Evolutionary conservation across 2,888 invertebrate genomes (phyloP), one percentile per base, ranked within the genome.

Genomic region (Formica aserva): DNA sequence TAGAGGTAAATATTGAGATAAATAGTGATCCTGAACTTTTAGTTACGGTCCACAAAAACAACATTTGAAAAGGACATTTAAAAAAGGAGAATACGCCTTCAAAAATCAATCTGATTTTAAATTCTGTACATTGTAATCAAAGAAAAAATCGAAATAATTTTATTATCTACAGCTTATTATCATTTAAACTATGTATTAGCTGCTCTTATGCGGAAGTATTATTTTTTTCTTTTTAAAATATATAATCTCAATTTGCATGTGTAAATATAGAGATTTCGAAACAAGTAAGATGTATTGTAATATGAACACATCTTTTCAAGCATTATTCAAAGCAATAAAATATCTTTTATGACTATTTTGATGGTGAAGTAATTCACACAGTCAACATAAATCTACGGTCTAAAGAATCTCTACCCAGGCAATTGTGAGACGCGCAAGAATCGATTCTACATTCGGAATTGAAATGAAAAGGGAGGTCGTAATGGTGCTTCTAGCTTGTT

Each of bases 401-500:
- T 38, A 41, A 48, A 35, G 45, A 80, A 52, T 52, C 48, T 69
- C 18, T 62, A 18, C 35, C 18, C 22, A 41, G 60, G 22, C 60
- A 78, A 80, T 62, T 80, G 35, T 18, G 18, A 78, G 18, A 3
- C 8, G 11, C 35, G n/a, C 48, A 80, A 80, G 60, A 71, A 78
- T 29, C 32, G n/a, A 62, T 71, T 67, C 38, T 55, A 67, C 38
- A 71, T 78, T 62, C 71, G 6, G 13, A 71, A 78, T 71, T 71
- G 35, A 35, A 80, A 62, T 48, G 57, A 45, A 69, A 77, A 66
- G 29, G 15, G 41, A 78, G 71, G 22, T 78, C 78, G 45, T 22
- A 78, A 45, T 69, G 57, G 13, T 57, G 57, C 60, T 71, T 71
- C 71, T 69, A 78, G 78, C 78, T 78, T 57, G 69, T 78, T 78